These are phyloP conservation scores for Carollia perspicillata DNA, from an alignment of 2,113 vertebrate species.

Conservation along the genomic window DNA sequence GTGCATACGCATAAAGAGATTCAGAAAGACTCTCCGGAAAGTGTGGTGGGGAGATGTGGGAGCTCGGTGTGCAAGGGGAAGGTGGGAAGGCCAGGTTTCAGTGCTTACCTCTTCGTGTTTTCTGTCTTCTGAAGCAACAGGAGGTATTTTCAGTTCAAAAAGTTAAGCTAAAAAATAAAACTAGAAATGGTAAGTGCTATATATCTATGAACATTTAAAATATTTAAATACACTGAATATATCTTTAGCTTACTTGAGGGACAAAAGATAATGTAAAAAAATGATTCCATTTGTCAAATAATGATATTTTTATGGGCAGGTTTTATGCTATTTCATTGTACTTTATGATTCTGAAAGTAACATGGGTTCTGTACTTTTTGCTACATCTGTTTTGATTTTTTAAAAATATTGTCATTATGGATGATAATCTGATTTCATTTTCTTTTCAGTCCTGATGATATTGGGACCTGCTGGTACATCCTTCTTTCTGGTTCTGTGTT, in stretches of 20 bases:
- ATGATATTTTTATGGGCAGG: neutral
- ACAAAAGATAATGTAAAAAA: neutral
- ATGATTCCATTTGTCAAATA: neutral
- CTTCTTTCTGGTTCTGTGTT: slow-evolving; percentile 98
- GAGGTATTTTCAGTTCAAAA: slow-evolving; percentile 3
- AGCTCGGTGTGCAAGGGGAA: neutral
- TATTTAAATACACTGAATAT: neutral
- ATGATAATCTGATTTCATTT: slow-evolving; percentile 11
- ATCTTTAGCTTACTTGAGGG: neutral
- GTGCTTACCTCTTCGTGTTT: neutral
- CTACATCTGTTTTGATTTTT: neutral
- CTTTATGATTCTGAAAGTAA: neutral
- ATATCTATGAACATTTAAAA: neutral
- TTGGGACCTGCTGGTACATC: slow-evolving; percentile 99
- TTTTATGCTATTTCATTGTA: neutral
- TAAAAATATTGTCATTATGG: neutral
- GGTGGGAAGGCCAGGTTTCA: neutral
- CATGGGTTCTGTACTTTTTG: neutral
- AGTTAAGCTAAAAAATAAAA: neutral
- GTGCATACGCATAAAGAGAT: neutral
- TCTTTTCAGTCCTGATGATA: slow-evolving; percentile 90
- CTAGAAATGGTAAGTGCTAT: neutral
- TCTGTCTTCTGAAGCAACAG: neutral
- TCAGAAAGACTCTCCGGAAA: neutral
- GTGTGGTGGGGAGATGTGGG: neutral